Evolutionary conservation across 2,797 vertebrate species (phyloP), one percentile per base, ranked within the genome.

Genomic region (Lagorchestes hirsutus): DNA sequence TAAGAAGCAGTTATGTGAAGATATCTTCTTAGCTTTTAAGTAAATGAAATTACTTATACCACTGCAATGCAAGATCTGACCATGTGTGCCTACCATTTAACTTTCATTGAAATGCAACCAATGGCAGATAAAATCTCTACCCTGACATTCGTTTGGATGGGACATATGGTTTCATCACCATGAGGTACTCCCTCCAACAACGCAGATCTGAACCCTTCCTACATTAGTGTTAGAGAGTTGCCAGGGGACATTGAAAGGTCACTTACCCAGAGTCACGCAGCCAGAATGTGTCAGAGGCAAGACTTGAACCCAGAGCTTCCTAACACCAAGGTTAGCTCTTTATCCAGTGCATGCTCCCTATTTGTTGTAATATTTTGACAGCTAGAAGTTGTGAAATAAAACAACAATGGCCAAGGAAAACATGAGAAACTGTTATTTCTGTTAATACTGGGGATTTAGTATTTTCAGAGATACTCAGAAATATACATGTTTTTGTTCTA

Each of bases 401-500:
- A 93, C 0, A 46, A 10, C 16, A 87, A 4, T 46, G 40, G 9
- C 22, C 74, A 24, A 3, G 22, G 74, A 46, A 87, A 87, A 27
- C 9, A 24, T 50, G 40, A 87, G 40, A 52, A 27, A 92, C 90
- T 90, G 46, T 74, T 55, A 90, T 67, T 93, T 56, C 11, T 52
- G 56, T 93, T 92, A 74, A 67, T 67, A 28, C 95, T 90, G 57
- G 90, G 54, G 11, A 50, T 82, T 54, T 40, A 94, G 29, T 0
- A 31, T 1, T 46, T 93, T 82, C 4, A 29, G 90, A 90, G 9
- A 6, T 87, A 5, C 18, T 50, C 34, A n/a, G 29, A 54, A 94
- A 29, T 91, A 24, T 92, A 55, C 9, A 92, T 96, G 90, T 95
- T 18, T 67, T 74, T 97, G 55, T 96, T 56, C 59, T 82, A 67